These are phyloP conservation scores for Lethenteron camtschaticum DNA, from an alignment of 2,113 vertebrate genomes.

Conservation along the genomic window DNA sequence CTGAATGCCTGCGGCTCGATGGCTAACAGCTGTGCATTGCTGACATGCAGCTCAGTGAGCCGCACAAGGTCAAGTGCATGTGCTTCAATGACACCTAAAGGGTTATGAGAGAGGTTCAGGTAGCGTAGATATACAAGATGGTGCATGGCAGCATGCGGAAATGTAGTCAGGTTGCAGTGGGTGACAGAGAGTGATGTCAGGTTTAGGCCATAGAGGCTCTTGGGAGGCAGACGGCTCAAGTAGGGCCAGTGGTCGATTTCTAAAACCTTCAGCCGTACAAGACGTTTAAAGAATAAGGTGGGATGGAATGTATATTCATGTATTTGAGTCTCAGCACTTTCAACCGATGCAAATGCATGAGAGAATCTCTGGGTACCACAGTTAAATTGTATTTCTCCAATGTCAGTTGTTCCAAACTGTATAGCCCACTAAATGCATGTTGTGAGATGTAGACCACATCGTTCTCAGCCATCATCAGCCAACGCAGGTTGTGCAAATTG, in stretches of 20 bases:
- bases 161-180: constrained; percentile 6
- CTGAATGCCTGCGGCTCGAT: neutral
- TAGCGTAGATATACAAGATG: neutral
- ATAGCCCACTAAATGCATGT: neutral
- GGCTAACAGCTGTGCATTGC: neutral
- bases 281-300: neutral
- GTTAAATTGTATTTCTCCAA: neutral
- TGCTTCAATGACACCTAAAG: constrained; percentile 6
- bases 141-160: neutral
- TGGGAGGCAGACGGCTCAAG: neutral
- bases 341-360: neutral
- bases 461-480: neutral
- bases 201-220: constrained; percentile 1
- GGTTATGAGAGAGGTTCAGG: constrained; percentile 8
- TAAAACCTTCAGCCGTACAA: neutral
- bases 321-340: neutral
- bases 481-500: neutral
- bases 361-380: neutral
- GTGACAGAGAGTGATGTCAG: constrained; percentile 7
- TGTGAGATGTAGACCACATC: constrained; percentile 1
- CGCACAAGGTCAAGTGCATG: constrained; percentile 2
- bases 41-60: constrained; percentile 1
- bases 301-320: neutral
- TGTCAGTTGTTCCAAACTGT: neutral
- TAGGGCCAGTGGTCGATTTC: neutral